Base-by-base conservation (phyloP, 2,797 vertebrate genomes). In the Thamnophis elegans region DNA sequence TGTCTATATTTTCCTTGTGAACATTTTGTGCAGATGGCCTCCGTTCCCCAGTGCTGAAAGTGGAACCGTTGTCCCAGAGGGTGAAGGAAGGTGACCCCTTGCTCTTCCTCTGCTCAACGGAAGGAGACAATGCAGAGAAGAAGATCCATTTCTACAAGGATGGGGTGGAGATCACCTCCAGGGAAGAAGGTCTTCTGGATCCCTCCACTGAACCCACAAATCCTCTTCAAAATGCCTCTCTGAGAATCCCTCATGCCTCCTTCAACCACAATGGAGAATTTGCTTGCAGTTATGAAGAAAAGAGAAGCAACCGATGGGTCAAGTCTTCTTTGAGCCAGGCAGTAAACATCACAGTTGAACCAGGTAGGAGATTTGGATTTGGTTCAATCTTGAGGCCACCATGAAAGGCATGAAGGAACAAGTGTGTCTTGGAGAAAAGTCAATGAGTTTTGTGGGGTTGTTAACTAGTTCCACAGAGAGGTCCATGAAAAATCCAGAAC, bases 81-180 rank as follows among this genome's bases (percentile, higher is more conserved):
- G 62, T 92, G 36, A 78, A 22, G 0, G 11, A 92, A 53, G 54
- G 18, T 0, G 2, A 13, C 1, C 16, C 1, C 0, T 18, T 88
- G 11, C 3, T 22, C 5, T 1, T 92, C 54, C 22, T 65, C 26
- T 92, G 86, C 26, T n/a, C 0, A 0, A 3, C 16, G 7, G 1
- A 20, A 6, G 3, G 11, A 12, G 22, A 9, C 4, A 1, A 2
- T 0, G 0, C 2, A 2, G 36, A 51, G 54, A 14, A 14, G 62
- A n/a, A 14, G 26, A 65, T 65, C 28, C 28, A n/a, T 14, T 65
- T 65, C 62, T 65, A 32, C 28, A 65, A 65, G 62, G 62, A n/a
- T 65, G 62, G 62, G 4, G 4, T 65, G 12, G 28, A 65, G 62
- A n/a, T 65, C 28, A n/a, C 28, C 28, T 5, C 62, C 28, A n/a